Evolutionary conservation across 2,113 vertebrate species (phyloP).

Genomic region (Aythya baeri): DNA sequence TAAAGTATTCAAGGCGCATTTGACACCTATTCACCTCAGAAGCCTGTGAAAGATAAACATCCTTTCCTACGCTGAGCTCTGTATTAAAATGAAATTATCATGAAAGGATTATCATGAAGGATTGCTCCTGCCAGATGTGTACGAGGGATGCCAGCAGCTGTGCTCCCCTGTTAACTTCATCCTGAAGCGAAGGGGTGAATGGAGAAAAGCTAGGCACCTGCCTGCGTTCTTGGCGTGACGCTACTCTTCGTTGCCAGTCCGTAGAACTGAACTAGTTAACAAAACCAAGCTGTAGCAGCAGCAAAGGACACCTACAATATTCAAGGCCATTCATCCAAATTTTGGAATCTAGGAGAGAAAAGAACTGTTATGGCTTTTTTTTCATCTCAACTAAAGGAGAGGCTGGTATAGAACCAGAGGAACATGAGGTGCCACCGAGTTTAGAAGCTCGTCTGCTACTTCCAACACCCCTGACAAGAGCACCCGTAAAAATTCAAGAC

Average conservation of each 20-base stretch:
- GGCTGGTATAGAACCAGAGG: not conserved
- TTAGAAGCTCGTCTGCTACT: not conserved
- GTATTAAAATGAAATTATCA: not conserved
- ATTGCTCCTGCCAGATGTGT: not conserved
- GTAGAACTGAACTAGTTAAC: not conserved
- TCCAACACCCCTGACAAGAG: not conserved
- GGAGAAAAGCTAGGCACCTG: not conserved
- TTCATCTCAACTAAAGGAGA: not conserved
- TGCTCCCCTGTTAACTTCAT: not conserved
- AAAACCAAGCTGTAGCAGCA: not conserved
- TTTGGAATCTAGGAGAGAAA: not conserved
- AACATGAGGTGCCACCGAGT: not conserved
- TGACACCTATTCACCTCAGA: constrained; percentile 10
- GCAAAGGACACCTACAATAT: not conserved
- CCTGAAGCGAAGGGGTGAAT: not conserved
- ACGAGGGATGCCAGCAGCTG: not conserved
- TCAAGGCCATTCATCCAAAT: not conserved
- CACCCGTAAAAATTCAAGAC: not conserved
- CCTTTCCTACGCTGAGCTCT: not conserved
- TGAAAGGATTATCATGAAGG: not conserved
- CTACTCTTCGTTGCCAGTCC: not conserved
- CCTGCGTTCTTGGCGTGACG: not conserved
- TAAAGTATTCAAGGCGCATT: constrained; percentile 12
- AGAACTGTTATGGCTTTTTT: not conserved
- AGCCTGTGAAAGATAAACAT: not conserved